Evolutionary conservation across 2,797 vertebrate species (phyloP), one percentile per base, ranked within the genome.

Genomic region (Hoplostethus mediterraneus): DNA sequence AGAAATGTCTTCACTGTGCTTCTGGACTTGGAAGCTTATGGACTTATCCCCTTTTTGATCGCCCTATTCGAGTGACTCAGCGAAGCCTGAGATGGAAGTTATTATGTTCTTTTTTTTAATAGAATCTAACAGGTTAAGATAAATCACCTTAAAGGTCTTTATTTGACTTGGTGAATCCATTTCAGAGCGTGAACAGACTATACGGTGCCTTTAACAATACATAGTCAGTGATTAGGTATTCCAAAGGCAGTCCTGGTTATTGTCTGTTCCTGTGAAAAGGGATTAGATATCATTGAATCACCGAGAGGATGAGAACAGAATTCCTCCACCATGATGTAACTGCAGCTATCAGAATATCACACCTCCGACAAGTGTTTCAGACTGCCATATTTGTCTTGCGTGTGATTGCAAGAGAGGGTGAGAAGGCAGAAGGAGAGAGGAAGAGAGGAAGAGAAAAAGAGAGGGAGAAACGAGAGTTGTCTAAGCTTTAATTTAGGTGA

Each of bases 271-370:
- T 87, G 68, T 65, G 80, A 76, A 82, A 78, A 74, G 66, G 81
- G 85, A 88, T 91, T 92, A 90, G 81, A 83, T 91, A 83, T 73
- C 64, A 71, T 73, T 79, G 79, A 90, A 81, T 86, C 83, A 82
- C 73, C 61, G 62, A 58, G 80, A 82, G 78, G 80, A 85, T 83
- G 88, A 79, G 82, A 84, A 67, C 75, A 82, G 75, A 83, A 84
- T 79, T 77, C 86, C 83, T 75, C 72, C 75, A 70, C 78, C 57
- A 40, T 83, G 81, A 90, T 90, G 88, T 85, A 90, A 86, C 82
- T 86, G 78, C 44, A 57, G 47, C 63, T 67, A 83, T 88, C 81
- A 80, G 84, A 81, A 81, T 78, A 90, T 92, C 83, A 77, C 76
- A 82, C 47, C 54, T 71, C 51, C 63, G 81, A 87, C 81, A 88